Evolutionary conservation across 1,140 invertebrate species (phyloP).

Genomic region (Zaprionus ghesquierei): DNA sequence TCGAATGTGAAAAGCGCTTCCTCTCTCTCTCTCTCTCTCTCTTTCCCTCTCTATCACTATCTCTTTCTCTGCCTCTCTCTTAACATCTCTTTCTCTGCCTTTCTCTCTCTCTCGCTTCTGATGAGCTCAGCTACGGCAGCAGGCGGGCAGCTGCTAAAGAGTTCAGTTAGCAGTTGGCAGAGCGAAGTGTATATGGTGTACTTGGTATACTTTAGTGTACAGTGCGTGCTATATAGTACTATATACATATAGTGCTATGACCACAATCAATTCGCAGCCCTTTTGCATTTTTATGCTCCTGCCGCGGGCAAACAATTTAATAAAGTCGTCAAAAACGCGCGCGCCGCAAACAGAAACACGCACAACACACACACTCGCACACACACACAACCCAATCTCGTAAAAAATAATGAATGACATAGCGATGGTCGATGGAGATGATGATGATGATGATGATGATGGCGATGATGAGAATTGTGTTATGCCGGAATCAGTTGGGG

Average conservation of each 20-base stretch:
- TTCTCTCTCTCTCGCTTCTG: neutral
- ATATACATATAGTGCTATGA: neutral
- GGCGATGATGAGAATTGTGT: conserved; percentile 26
- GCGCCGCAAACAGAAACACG: neutral
- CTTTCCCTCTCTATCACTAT: neutral
- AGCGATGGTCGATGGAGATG: neutral
- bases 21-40: neutral
- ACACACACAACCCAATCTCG: neutral
- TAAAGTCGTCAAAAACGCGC: conserved; percentile 29
- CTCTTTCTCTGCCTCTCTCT: too few species aligned
- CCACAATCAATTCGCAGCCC: neutral
- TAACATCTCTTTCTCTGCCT: neutral
- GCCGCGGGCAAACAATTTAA: conserved; percentile 23
- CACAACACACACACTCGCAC: neutral
- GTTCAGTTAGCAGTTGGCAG: neutral
- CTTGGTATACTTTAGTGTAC: neutral
- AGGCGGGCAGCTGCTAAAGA: neutral
- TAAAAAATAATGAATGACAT: neutral
- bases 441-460: conserved; percentile 8
- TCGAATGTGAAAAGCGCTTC: neutral
- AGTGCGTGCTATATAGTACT: neutral
- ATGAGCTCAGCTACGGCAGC: neutral
- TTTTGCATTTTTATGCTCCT: neutral
- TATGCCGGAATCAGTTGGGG: neutral
- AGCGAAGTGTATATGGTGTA: too few species aligned